These are phyloP conservation scores for Tenthredo amoena DNA, from an alignment of 2,888 invertebrate species.

Conservation along the genomic window DNA sequence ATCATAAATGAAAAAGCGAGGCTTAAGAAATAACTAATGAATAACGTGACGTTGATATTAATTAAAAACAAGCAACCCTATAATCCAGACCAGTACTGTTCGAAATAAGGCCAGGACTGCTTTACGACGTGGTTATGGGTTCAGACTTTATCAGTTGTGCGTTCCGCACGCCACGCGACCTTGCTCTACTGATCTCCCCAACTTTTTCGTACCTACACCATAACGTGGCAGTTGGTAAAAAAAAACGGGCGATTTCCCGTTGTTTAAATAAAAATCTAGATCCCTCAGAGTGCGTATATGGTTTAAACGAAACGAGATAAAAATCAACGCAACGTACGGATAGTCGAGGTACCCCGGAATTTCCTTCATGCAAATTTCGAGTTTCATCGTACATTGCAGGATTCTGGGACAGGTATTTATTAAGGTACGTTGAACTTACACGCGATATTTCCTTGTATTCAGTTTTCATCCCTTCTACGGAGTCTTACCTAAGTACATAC, in stretches of 20 bases:
- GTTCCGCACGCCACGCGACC: constrained; percentile 47
- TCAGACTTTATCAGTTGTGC: constrained; percentile 60
- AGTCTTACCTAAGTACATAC: not conserved
- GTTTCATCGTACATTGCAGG: not conserved
- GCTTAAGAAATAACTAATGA: not conserved
- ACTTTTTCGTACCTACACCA: not conserved
- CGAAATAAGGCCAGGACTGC: constrained; percentile 58
- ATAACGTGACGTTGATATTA: constrained; percentile 66
- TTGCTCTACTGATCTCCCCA: constrained; percentile 11
- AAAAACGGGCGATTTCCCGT: not conserved
- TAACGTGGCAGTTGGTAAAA: not conserved
- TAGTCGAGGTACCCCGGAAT: not conserved
- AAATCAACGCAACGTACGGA: not conserved
- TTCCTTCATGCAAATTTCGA: not conserved
- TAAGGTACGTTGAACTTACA: not conserved
- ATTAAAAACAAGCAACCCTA: constrained; percentile 65
- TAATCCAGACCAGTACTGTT: constrained; percentile 51
- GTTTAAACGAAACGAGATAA: not conserved
- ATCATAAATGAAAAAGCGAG: not conserved
- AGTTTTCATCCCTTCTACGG: not conserved
- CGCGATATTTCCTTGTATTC: not conserved
- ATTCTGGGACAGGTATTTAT: not conserved
- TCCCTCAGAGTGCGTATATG: not conserved
- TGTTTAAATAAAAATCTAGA: too few species aligned
- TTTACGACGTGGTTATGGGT: constrained; percentile 62